These are phyloP conservation scores for Carpatolechia fugitivella DNA, from an alignment of 2,888 invertebrate species.

Conservation along the genomic window DNA sequence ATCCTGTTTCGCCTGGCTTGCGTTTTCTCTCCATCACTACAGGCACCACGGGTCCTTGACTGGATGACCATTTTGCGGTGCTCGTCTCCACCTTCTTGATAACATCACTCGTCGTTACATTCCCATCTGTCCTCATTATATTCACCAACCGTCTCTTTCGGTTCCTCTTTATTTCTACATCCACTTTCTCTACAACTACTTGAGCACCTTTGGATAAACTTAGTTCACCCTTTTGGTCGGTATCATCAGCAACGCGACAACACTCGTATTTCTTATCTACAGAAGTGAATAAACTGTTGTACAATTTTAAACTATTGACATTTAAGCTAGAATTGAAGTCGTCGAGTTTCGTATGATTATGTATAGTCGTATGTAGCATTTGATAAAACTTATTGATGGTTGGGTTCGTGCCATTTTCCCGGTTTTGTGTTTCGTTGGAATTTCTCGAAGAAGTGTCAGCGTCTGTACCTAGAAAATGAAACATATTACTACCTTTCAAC, in stretches of 20 bases:
- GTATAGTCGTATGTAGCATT: slow-evolving; percentile 57
- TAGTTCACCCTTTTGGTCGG: slow-evolving; percentile 23
- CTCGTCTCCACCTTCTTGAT: slow-evolving; percentile 31
- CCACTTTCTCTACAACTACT: slow-evolving; percentile 32
- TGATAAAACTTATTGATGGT: slow-evolving; percentile 67
- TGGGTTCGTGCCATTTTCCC: slow-evolving; percentile 44
- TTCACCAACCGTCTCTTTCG: slow-evolving; percentile 56
- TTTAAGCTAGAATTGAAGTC: slow-evolving; percentile 51
- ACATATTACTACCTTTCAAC: too few relatives aligned
- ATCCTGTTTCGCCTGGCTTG: slow-evolving; percentile 65
- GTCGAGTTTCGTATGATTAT: slow-evolving; percentile 46
- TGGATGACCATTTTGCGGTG: slow-evolving; percentile 28
- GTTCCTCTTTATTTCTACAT: slow-evolving; percentile 38
- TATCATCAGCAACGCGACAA: slow-evolving; percentile 32
- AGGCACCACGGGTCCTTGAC: slow-evolving; percentile 36
- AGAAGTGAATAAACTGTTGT: slow-evolving; percentile 10
- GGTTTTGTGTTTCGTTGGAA: slow-evolving; percentile 41
- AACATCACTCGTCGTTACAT: slow-evolving; percentile 30
- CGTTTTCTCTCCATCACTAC: slow-evolving; percentile 48
- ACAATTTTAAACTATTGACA: slow-evolving; percentile 21
- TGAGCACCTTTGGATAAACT: slow-evolving; percentile 43
- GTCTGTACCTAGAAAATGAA: slow-evolving; percentile 55
- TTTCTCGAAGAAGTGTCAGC: slow-evolving; percentile 52
- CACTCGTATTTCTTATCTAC: slow-evolving; percentile 37
- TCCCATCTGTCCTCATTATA: slow-evolving; percentile 38